These are phyloP conservation scores for Glomeris maerens DNA, from an alignment of 1,140 invertebrate genomes.

Conservation along the genomic window DNA sequence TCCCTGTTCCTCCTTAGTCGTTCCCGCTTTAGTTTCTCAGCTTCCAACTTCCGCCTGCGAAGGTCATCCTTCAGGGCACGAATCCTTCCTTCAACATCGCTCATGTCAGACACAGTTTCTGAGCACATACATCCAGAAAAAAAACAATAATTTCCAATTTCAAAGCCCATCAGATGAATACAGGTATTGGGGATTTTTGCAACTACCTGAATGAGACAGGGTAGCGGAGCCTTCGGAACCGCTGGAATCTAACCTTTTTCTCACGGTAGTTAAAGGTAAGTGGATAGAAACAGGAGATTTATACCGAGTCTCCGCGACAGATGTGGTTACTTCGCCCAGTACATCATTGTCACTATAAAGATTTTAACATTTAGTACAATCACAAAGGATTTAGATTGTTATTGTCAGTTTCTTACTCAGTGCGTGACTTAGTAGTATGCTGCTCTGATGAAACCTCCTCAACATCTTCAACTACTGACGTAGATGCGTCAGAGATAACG, in stretches of 20 bases:
- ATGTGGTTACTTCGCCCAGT: not conserved
- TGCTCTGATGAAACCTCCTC: no score
- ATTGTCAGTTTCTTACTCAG: no score
- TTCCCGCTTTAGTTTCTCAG: constrained; percentile 35
- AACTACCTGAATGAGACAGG: constrained; percentile 30
- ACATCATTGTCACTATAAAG: not conserved
- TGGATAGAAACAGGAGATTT: constrained; percentile 11
- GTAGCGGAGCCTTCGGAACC: constrained; percentile 41
- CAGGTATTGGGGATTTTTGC: not conserved
- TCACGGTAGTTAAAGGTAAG: constrained; percentile 15
- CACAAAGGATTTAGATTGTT: not conserved
- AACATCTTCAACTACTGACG: no score
- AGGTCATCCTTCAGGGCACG: constrained; percentile 37
- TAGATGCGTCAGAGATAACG: no score
- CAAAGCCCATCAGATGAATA: not conserved
- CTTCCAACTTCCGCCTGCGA: constrained; percentile 33
- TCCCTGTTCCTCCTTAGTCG: constrained; percentile 34
- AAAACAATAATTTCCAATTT: not conserved
- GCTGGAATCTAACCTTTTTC: constrained; percentile 31
- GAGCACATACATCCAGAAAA: not conserved
- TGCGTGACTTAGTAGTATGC: no score
- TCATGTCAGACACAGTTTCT: constrained; percentile 39
- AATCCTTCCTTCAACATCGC: constrained; percentile 39
- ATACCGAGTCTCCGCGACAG: constrained; percentile 6
- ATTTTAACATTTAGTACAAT: not conserved